Conservation (phyloP, 2,888 invertebrate species). For the Rotaria macrura region DNA sequence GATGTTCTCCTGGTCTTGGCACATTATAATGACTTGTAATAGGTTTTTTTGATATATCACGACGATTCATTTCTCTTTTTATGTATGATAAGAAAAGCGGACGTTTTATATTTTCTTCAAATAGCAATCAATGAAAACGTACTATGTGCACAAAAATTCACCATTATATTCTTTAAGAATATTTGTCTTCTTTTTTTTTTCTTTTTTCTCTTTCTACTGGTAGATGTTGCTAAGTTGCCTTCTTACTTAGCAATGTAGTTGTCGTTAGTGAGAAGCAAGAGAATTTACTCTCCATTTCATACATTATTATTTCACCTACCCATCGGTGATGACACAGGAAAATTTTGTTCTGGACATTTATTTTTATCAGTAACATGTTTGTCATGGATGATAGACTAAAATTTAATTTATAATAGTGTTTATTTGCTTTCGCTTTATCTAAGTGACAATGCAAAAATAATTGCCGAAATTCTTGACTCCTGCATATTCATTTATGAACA, state of each 20-base stretch:
- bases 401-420: neutral
- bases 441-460: too few relatives aligned
- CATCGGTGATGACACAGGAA: neutral
- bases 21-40: neutral
- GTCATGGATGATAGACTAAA: neutral
- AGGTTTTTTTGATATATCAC: neutral
- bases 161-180: neutral
- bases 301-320: neutral
- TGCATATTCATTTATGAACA: too few relatives aligned
- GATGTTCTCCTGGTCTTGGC: neutral
- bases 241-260: neutral
- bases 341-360: neutral
- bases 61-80: neutral
- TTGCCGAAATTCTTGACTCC: too few relatives aligned
- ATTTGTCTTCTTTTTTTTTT: neutral
- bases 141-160: neutral
- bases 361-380: neutral
- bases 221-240: neutral
- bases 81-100: neutral
- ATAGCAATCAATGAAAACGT: neutral
- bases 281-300: neutral
- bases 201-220: neutral
- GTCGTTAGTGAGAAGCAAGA: neutral
- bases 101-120: neutral
- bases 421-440: too few relatives aligned